Evolutionary conservation across 2,888 invertebrate genomes (phyloP).

Genomic region (Leptopterna dolabrata): DNA sequence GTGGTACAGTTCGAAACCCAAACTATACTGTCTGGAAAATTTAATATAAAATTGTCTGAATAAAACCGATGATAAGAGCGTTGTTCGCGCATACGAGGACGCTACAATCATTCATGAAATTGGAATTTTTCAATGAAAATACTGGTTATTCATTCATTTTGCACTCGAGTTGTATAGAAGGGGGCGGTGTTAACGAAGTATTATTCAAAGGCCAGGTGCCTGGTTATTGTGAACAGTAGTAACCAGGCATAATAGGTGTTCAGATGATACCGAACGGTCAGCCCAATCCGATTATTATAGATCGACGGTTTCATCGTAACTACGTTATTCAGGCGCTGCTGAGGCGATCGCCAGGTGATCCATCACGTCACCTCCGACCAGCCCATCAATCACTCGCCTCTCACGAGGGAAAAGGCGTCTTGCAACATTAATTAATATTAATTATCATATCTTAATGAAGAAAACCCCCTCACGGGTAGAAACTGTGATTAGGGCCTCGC

Average conservation of each 20-base stretch:
- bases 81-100: no score
- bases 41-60: no score
- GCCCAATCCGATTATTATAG: not conserved
- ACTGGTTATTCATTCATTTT: no score
- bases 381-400: not conserved
- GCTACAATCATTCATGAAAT: no score
- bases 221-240: not conserved
- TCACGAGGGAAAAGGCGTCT: not conserved
- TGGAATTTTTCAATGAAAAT: no score
- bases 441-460: conserved; percentile 51
- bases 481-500: not conserved
- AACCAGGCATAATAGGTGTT: not conserved
- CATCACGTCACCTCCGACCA: not conserved
- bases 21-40: no score
- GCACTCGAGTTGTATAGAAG: no score
- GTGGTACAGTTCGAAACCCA: no score
- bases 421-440: conserved; percentile 47
- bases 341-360: conserved; percentile 14
- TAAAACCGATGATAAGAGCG: no score
- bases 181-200: not conserved
- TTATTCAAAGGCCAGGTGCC: not conserved
- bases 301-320: not conserved
- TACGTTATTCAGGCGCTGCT: not conserved
- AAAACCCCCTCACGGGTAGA: not conserved
- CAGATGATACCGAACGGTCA: not conserved